These are phyloP conservation scores for Sinelater perroti DNA, from an alignment of 2,888 invertebrate genomes.

Conservation along the genomic window DNA sequence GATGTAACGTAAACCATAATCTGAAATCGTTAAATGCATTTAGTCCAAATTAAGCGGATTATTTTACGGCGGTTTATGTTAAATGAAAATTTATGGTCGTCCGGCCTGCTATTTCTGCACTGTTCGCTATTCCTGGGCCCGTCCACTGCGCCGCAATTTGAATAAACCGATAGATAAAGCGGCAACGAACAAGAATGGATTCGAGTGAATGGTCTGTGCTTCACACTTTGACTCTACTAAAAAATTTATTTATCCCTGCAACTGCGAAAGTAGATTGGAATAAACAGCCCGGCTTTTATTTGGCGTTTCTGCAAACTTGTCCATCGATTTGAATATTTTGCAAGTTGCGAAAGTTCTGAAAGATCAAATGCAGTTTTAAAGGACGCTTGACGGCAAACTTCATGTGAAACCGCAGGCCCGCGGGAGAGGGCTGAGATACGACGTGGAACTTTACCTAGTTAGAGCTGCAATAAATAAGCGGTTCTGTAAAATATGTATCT, in stretches of 20 bases:
- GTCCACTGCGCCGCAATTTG: constrained; percentile 6
- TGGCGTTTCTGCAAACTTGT: too few species aligned
- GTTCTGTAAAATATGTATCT: not conserved
- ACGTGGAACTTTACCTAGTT: not conserved
- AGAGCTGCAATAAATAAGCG: not conserved
- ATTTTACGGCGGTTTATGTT: constrained; percentile 39
- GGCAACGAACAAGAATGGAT: not conserved
- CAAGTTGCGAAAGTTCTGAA: not conserved
- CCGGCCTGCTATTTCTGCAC: constrained; percentile 12
- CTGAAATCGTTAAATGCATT: constrained; percentile 41
- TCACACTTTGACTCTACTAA: constrained; percentile 1
- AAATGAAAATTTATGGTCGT: constrained; percentile 38
- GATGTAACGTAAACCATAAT: constrained; percentile 42
- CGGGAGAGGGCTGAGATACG: not conserved
- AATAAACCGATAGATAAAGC: constrained; percentile 14
- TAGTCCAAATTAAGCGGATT: constrained; percentile 43
- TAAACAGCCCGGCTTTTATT: not conserved
- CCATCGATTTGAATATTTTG: too few species aligned
- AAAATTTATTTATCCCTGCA: not conserved
- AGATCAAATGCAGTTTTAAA: constrained; percentile 15
- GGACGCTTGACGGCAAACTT: not conserved
- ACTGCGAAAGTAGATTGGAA: not conserved
- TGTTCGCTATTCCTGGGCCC: not conserved
- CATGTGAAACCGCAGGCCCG: not conserved
- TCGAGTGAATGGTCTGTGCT: constrained; percentile 2